A percentile compares a stretch with the other conserved stretches of the same genome.
Evolutionary conservation across 2,888 invertebrate genomes (phyloP).

Genomic region (Melieria crassipennis): DNA sequence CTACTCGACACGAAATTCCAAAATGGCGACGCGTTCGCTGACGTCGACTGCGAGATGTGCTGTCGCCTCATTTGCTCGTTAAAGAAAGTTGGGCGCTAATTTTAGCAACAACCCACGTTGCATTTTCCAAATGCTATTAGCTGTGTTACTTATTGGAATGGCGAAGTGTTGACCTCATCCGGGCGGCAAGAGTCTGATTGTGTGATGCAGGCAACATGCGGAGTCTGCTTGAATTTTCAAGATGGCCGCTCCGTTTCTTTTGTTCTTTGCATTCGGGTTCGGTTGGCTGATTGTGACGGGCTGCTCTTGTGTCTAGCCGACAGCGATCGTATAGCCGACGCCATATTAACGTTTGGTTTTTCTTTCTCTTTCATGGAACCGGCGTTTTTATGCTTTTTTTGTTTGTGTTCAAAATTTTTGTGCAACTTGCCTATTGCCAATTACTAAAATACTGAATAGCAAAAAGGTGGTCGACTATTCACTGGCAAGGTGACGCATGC

Average conservation of each 20-base stretch:
- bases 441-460: background rate
- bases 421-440: background rate
- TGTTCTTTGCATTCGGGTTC: background rate
- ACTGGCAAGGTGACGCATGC: background rate
- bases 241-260: conserved; percentile 24
- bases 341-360: conserved; percentile 9
- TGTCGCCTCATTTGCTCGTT: background rate
- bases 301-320: conserved; percentile 7
- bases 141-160: no score
- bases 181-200: background rate
- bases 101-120: no score
- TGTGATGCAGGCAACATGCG: background rate
- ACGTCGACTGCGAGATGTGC: background rate
- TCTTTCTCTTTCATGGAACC: background rate
- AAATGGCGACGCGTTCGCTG: conserved; percentile 48
- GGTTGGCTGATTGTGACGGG: conserved; percentile 13
- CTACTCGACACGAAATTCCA: conserved; percentile 46
- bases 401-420: background rate
- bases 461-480: background rate
- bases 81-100: no score
- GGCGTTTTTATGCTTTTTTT: background rate
- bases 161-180: no score
- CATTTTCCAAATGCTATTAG: no score
- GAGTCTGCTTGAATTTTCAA: conserved; percentile 9
- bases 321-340: background rate